Base-by-base conservation (phyloP, 2,888 invertebrate genomes). In the Chalcosyrphus nemorum region DNA sequence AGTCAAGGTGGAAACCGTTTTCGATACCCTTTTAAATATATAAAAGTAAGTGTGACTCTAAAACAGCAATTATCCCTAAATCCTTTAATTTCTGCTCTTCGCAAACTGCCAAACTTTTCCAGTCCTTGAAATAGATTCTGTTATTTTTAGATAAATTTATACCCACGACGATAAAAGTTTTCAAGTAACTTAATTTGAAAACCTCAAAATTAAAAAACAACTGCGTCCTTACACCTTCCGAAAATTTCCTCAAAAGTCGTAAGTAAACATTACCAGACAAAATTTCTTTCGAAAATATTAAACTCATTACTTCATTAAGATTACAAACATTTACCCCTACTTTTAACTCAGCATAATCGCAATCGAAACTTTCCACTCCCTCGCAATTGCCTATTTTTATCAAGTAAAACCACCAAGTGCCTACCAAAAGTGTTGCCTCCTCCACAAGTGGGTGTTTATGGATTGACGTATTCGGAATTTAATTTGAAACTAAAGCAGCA, bases 391-490 rank as follows among this genome's bases (percentile, higher is more conserved):
- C 61, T 77, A 65, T 63, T 78, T 71, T 56, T 45, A 71, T 72
- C 65, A 71, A 65, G 81, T 81, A 66, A 81, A 72, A 82, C 72
- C 65, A 56, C 32, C 71, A 82, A 72, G 78, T 82, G 52, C 41
- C 70, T 47, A 9, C 38, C 57, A 59, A 35, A 59, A 59, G 47
- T 41, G 71, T 29, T 61, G 61, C 68, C 77, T 41, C 72, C 78
- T 78, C 78, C 66, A 82, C 82, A 82, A 82, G 82, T 82, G 82
- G 78, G 82, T 82, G 82, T 82, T 82, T 77, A 82, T 82, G 82
- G 81, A 82, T 82, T 82, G 82, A 82, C 82, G 72, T 84, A 84
- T 84, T 84, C 75, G 74, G 84, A 84, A 84, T 84, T 74, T 80
- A 80, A 78, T 82, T 82, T 78, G 78, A 72, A 82, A 82, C 77